Percentiles rank a stretch among this genome's conserved stretches.
phyloP scores from a whole-genome alignment of 2,797 vertebrate species.

The Coracias cyanogaster region DNA sequence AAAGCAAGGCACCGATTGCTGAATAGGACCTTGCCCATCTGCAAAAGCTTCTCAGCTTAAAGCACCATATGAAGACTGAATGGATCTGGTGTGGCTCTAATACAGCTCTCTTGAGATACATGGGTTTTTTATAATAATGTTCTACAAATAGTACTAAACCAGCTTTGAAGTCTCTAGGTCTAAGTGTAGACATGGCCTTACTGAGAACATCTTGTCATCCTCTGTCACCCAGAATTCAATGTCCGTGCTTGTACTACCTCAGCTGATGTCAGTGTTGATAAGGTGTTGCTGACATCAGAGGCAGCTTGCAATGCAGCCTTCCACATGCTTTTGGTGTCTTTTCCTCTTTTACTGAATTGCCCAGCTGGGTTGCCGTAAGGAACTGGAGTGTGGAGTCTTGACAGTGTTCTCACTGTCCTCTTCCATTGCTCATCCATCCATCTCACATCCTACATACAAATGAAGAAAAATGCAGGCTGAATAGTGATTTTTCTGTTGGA shows the following conservation, averaged over 20 bases:
- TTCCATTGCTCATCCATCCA: neutral
- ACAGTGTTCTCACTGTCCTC: neutral
- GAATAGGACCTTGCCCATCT: neutral
- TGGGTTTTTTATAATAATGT: neutral
- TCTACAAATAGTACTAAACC: neutral
- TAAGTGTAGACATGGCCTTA: neutral
- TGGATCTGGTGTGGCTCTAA: neutral
- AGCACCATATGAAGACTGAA: neutral
- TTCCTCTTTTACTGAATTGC: neutral
- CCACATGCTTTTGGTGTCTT: neutral
- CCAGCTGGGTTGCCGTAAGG: neutral
- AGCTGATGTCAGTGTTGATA: neutral
- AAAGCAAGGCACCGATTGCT: neutral
- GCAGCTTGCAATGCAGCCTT: neutral
- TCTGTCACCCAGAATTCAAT: neutral
- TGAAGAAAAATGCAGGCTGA: neutral
- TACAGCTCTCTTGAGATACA: neutral
- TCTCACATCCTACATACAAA: neutral
- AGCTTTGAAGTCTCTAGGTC: neutral
- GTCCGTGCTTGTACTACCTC: accelerated
- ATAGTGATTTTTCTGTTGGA: neutral
- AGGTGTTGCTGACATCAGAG: neutral
- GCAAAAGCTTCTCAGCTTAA: neutral
- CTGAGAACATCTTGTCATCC: neutral
- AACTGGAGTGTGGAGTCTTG: neutral